Conservation (phyloP, 2,797 vertebrate genomes). For the Sphenopsis melanotis region DNA sequence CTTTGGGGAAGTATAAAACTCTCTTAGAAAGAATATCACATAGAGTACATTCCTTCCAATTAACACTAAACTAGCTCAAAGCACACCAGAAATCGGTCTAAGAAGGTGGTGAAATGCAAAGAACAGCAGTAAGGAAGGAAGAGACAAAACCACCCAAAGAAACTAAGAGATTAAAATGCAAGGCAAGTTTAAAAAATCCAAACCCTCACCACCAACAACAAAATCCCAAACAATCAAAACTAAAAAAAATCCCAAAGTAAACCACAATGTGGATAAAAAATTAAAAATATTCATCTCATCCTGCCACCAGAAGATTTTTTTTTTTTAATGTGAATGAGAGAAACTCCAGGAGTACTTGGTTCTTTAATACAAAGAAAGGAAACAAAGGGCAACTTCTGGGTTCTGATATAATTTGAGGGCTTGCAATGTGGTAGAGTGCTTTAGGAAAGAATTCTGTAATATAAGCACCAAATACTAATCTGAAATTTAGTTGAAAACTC, state of each 20-base stretch:
- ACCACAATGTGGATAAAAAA: not conserved
- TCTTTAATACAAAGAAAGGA: not conserved
- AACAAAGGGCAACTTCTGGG: not conserved
- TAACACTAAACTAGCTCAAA: not conserved
- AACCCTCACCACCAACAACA: not conserved
- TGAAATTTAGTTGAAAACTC: not conserved
- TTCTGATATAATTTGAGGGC: not conserved
- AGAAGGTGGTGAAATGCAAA: not conserved
- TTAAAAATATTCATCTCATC: not conserved
- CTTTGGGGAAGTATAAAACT: not conserved
- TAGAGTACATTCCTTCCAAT: not conserved
- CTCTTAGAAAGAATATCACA: not conserved
- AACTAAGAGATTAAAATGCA: not conserved
- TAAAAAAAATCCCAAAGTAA: accelerated
- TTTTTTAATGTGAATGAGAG: not conserved
- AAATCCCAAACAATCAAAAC: not conserved
- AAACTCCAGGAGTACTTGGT: not conserved
- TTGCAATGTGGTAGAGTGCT: not conserved
- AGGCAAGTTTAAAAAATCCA: not conserved
- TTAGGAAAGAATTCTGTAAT: not conserved
- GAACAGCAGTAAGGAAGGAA: not conserved
- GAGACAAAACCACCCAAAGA: not conserved
- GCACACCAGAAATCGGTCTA: not conserved
- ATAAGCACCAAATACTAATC: not conserved
- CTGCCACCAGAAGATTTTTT: not conserved